Percentiles rank a stretch among this genome's conserved stretches.
Conservation (phyloP, 2,113 vertebrate species). For the Arizona elegans region DNA sequence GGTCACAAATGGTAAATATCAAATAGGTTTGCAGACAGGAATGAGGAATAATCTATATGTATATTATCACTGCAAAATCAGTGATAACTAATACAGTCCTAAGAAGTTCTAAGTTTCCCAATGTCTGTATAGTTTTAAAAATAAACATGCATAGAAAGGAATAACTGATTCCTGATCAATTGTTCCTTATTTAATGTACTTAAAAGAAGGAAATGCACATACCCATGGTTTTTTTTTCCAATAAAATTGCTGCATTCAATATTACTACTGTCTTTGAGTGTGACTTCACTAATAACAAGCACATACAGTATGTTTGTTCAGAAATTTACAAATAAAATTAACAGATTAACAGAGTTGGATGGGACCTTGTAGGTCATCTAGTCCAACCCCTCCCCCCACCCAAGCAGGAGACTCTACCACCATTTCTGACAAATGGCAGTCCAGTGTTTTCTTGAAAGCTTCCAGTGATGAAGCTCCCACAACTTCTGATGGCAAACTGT, state of each 20-base stretch:
- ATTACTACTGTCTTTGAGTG: constrained; percentile 21
- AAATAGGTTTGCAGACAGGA: constrained; percentile 55
- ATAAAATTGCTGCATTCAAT: constrained; percentile 87
- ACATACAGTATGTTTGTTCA: neutral
- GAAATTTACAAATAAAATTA: neutral
- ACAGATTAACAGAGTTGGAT: too few relatives aligned
- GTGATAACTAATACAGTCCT: constrained; percentile 45
- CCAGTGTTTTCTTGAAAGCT: too few relatives aligned
- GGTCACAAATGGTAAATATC: constrained; percentile 67
- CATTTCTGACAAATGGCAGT: too few relatives aligned
- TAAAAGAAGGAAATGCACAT: constrained; percentile 83
- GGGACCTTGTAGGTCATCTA: too few relatives aligned
- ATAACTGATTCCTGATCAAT: constrained; percentile 55
- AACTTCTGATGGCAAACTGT: too few relatives aligned
- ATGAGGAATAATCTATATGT: constrained; percentile 41
- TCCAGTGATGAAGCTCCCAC: too few relatives aligned
- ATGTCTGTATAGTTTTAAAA: constrained; percentile 70
- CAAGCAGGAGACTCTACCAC: too few relatives aligned
- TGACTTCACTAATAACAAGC: neutral
- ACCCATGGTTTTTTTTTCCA: constrained; percentile 85
- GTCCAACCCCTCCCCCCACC: too few relatives aligned
- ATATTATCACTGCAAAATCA: constrained; percentile 55
- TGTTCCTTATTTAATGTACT: constrained; percentile 72
- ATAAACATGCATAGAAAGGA: constrained; percentile 64
- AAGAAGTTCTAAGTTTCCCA: constrained; percentile 57